Conservation (phyloP, 2,888 invertebrate genomes). For the Lysandra bellargus region DNA sequence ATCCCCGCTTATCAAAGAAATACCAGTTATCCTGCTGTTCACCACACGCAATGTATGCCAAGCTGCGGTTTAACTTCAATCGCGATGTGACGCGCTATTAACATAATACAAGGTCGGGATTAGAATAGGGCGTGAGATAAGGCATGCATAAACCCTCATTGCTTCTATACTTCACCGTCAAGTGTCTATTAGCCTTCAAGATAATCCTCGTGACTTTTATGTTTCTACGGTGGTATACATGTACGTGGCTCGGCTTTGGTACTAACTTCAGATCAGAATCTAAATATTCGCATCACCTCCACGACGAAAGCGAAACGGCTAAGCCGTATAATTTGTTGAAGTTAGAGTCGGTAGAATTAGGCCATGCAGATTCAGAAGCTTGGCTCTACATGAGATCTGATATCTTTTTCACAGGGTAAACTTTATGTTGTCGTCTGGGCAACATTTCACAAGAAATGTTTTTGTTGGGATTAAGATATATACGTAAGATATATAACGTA, state of each 20-base stretch:
- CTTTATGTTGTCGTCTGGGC: too few relatives aligned
- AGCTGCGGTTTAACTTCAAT: neutral
- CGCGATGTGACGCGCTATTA: neutral
- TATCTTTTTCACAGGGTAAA: too few relatives aligned
- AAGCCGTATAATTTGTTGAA: too few relatives aligned
- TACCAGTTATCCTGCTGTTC: neutral
- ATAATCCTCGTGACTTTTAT: conserved; percentile 14
- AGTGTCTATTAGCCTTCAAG: conserved; percentile 23
- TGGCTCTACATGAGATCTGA: too few relatives aligned
- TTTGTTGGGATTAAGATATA: too few relatives aligned
- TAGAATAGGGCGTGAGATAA: conserved; percentile 16
- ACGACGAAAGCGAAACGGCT: too few relatives aligned
- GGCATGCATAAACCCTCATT: conserved; percentile 12
- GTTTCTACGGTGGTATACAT: neutral
- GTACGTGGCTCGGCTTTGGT: neutral
- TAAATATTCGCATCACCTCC: too few relatives aligned
- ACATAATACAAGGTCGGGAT: conserved; percentile 10
- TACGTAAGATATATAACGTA: neutral
- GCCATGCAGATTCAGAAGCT: too few relatives aligned
- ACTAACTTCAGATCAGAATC: too few relatives aligned
- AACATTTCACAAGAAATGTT: too few relatives aligned
- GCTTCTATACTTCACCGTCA: conserved; percentile 1
- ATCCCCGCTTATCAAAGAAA: neutral
- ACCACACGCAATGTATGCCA: neutral
- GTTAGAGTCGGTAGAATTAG: too few relatives aligned